Evolutionary conservation across 2,113 vertebrate species (phyloP).

Genomic region (Trichomycterus rosablanca): DNA sequence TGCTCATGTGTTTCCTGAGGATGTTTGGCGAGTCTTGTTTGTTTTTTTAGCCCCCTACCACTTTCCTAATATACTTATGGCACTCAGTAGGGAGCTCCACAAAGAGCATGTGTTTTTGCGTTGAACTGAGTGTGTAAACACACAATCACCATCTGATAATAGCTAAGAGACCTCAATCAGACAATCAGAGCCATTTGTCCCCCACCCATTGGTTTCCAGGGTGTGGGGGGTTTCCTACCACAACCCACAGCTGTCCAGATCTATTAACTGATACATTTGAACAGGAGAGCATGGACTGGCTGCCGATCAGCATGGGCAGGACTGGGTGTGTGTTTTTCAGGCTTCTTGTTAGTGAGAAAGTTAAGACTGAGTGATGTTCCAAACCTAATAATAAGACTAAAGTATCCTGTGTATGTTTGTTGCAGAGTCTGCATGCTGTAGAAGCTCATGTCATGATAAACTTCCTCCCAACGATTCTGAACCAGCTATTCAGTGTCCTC

Average conservation of each 20-base stretch:
- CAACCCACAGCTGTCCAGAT: neutral
- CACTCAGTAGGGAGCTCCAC: neutral
- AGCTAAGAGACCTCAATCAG: neutral
- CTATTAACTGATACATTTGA: neutral
- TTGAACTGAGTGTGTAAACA: constrained; percentile 4
- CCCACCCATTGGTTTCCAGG: constrained; percentile 19
- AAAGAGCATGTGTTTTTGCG: constrained; percentile 1
- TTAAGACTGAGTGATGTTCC: no score
- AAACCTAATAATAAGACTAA: no score
- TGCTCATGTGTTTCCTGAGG: constrained; percentile 15
- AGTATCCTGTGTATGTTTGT: no score
- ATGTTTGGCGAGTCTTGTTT: constrained; percentile 7
- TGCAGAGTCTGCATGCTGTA: constrained; percentile 91
- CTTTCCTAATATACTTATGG: constrained; percentile 4
- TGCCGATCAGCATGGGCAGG: no score
- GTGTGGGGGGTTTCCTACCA: neutral
- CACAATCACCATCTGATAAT: constrained; percentile 7
- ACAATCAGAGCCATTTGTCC: neutral
- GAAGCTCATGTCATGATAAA: constrained; percentile 96
- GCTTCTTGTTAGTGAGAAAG: no score
- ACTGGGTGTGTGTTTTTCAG: neutral
- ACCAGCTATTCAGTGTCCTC: constrained; percentile 94
- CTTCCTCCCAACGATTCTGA: constrained; percentile 91
- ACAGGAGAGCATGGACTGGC: neutral
- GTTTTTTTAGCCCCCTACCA: constrained; percentile 3